phyloP scores from a whole-genome alignment of 2,888 invertebrate genomes.

The Odontothrips loti region DNA sequence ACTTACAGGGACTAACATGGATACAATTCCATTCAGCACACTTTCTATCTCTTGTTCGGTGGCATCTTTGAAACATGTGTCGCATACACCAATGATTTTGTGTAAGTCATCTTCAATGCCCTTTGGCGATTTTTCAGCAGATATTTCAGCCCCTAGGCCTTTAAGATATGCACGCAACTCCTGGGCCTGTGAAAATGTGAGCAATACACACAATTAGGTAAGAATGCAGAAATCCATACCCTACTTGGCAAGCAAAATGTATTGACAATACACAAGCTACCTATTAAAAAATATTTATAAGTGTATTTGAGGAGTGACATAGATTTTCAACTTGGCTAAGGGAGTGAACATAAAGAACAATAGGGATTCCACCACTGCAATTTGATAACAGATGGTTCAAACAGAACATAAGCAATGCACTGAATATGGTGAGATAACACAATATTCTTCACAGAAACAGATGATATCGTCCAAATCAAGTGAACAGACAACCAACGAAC shows the following conservation, averaged over 20 bases:
- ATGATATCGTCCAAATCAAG: neutral
- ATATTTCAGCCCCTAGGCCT: slow-evolving; percentile 89
- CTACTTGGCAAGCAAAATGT: slow-evolving; percentile 35
- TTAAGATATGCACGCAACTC: slow-evolving; percentile 88
- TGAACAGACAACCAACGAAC: neutral
- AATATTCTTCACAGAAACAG: neutral
- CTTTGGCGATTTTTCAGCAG: slow-evolving; percentile 82
- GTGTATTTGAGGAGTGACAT: neutral
- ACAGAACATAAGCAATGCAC: too few relatives aligned
- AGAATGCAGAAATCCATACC: slow-evolving; percentile 35
- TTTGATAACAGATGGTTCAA: too few relatives aligned
- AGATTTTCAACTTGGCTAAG: slow-evolving; percentile 29
- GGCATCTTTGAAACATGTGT: slow-evolving; percentile 84
- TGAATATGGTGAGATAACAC: too few relatives aligned
- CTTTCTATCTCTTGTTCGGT: slow-evolving; percentile 86
- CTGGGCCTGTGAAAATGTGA: slow-evolving; percentile 58
- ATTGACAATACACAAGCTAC: slow-evolving; percentile 33
- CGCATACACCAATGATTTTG: slow-evolving; percentile 91
- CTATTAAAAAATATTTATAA: slow-evolving; percentile 5
- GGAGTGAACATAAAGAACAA: slow-evolving; percentile 32
- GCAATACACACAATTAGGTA: too few relatives aligned
- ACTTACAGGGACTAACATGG: slow-evolving; percentile 83
- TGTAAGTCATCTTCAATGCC: slow-evolving; percentile 90
- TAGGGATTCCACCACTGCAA: neutral
- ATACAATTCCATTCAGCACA: slow-evolving; percentile 92